These are phyloP conservation scores for Theocolax elegans DNA, from an alignment of 1,140 invertebrate genomes.

Conservation along the genomic window DNA sequence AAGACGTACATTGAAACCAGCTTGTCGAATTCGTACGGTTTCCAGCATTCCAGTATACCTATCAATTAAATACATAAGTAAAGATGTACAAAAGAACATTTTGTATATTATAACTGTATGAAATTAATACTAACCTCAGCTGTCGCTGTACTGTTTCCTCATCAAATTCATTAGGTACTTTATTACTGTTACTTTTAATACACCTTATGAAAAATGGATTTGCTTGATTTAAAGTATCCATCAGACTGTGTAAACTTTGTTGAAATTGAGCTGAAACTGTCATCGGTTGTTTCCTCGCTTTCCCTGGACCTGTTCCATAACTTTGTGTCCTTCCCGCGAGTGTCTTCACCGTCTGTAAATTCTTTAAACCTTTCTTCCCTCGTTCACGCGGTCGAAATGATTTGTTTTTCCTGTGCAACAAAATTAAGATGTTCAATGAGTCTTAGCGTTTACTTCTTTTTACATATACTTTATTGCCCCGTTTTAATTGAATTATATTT, in stretches of 20 bases:
- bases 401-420: constrained; percentile 83
- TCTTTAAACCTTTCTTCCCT: constrained; percentile 84
- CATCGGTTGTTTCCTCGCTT: constrained; percentile 85
- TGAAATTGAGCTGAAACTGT: constrained; percentile 96
- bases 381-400: constrained; percentile 85
- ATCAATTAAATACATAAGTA: background rate
- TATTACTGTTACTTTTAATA: constrained; percentile 95
- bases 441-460: too few species aligned
- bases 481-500: background rate
- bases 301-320: constrained; percentile 70
- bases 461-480: background rate
- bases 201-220: constrained; percentile 98
- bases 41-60: constrained; percentile 96
- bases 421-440: background rate
- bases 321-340: constrained; percentile 79
- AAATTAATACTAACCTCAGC: constrained; percentile 49
- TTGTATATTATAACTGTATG: too few species aligned
- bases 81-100: too few species aligned
- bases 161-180: constrained; percentile 92
- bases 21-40: constrained; percentile 93
- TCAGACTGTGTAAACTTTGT: constrained; percentile 88
- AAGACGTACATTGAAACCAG: constrained; percentile 93
- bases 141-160: constrained; percentile 94
- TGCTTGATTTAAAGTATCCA: constrained; percentile 94
- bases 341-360: constrained; percentile 90